These are phyloP conservation scores for Arizona elegans DNA, from an alignment of 2,113 vertebrate species.

Conservation along the genomic window DNA sequence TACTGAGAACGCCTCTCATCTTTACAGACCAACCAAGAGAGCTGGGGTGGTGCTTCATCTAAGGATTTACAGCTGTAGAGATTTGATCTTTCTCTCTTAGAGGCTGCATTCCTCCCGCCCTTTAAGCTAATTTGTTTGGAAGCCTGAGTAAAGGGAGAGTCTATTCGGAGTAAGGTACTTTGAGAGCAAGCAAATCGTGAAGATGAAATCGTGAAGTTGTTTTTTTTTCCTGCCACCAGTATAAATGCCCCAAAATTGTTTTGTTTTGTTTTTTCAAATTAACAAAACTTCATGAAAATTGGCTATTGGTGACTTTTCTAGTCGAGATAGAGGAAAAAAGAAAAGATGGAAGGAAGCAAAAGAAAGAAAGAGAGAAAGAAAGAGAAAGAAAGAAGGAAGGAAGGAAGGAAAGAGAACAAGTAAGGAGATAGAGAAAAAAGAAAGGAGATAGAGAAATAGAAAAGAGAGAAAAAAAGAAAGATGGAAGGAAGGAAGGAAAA, in stretches of 20 bases:
- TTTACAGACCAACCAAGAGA: not conserved
- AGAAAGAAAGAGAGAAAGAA: too few relatives aligned
- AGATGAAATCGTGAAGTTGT: not conserved
- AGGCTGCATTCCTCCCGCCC: not conserved
- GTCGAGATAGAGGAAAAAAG: not conserved
- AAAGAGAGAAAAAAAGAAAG: too few relatives aligned
- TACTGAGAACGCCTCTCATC: not conserved
- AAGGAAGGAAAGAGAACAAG: not conserved
- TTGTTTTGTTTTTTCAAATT: not conserved
- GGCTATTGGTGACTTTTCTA: not conserved
- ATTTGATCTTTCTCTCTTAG: not conserved
- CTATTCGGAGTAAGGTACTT: not conserved
- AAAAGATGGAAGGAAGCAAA: too few relatives aligned
- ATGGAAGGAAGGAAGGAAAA: too few relatives aligned
- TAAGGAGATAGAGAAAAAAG: too few relatives aligned
- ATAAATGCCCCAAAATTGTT: not conserved
- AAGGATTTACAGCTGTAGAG: not conserved
- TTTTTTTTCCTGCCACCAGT: not conserved
- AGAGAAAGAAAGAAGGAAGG: rapidly evolving
- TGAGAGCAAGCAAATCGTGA: not conserved
- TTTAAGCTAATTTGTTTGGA: not conserved
- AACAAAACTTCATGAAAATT: not conserved
- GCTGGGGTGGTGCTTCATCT: not conserved
- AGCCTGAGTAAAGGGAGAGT: not conserved
- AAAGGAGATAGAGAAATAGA: too few relatives aligned